Evolutionary conservation across 2,888 invertebrate genomes (phyloP).

Genomic region (Dorcus hopei): DNA sequence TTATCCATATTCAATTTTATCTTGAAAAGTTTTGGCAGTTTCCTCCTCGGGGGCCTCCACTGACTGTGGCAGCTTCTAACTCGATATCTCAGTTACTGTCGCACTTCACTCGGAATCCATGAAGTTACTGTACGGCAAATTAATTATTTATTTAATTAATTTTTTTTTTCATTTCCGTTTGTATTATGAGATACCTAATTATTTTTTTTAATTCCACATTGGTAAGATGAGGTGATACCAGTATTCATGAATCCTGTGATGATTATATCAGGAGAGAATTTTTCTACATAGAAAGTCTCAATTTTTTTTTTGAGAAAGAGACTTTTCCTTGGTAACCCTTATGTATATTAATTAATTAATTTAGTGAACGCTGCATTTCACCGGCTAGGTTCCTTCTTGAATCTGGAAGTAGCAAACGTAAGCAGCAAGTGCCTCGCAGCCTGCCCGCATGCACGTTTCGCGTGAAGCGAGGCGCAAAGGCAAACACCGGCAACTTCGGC

Average conservation of each 20-base stretch:
- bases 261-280: too few species aligned
- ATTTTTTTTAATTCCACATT: too few species aligned
- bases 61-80: slow-evolving; percentile 1
- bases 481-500: slow-evolving; percentile 46
- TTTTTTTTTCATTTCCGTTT: neutral
- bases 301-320: neutral
- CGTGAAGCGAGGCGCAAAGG: slow-evolving; percentile 49
- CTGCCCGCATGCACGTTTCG: slow-evolving; percentile 42
- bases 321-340: too few species aligned
- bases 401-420: slow-evolving; percentile 1
- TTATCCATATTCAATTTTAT: slow-evolving; percentile 49
- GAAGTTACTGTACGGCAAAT: slow-evolving; percentile 10
- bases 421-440: neutral
- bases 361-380: too few species aligned
- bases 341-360: too few species aligned
- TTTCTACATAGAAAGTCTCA: too few species aligned
- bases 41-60: slow-evolving; percentile 20
- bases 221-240: too few species aligned
- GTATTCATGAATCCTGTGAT: too few species aligned
- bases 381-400: neutral
- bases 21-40: slow-evolving; percentile 29
- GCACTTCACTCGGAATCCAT: neutral
- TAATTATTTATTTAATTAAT: slow-evolving; percentile 15
- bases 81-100: neutral
- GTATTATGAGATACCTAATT: too few species aligned